Base-by-base conservation (phyloP, 2,113 vertebrate species). In the Siniperca chuatsi region DNA sequence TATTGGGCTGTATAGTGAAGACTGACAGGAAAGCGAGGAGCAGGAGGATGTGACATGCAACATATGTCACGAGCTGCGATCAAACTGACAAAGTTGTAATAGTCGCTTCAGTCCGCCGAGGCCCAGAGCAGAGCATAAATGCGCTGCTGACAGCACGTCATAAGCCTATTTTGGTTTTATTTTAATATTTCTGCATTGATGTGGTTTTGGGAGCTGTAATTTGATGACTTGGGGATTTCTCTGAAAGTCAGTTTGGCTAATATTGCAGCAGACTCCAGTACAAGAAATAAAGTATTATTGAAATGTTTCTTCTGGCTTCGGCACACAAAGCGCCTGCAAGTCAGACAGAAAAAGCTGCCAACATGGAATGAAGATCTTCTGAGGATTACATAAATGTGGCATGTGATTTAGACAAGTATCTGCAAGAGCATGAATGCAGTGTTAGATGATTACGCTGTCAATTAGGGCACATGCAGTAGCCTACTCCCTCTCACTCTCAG, bases 371-470 rank as follows among this genome's bases (percentile, higher is more conserved):
- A 33, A 85, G 88, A 89, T 94, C 90, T 92, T 81, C 66, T 3
- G 82, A 92, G 90, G 87, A 93, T 93, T 93, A 90, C 87, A 69
- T 87, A 89, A 89, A 92, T 46, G 82, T 78, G 90, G 79, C 87
- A 57, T 90, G 90, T 82, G 88, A 86, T 88, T 89, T 75, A 79
- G 89, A 82, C 78, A 8, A 65, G 83, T 83, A 89, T 91, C 70
- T 57, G 76, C 35, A 37, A 42, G 85, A 89, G 81, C 80, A 29
- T 23, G 84, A 87, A 90, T 66, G 75, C 83, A 35, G 71, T 4
- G 68, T 52, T 29, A 85, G 84, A 90, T 92, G 87, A 94, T 91
- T 87, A 87, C 46, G 18, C 78, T 67, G 84, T 94, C 92, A 91
- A 83, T 93, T 92, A 92, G 81, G 78, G 87, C 79, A 23, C 71